Base-by-base conservation (phyloP, 2,888 invertebrate genomes). In the Papilio protenor region DNA sequence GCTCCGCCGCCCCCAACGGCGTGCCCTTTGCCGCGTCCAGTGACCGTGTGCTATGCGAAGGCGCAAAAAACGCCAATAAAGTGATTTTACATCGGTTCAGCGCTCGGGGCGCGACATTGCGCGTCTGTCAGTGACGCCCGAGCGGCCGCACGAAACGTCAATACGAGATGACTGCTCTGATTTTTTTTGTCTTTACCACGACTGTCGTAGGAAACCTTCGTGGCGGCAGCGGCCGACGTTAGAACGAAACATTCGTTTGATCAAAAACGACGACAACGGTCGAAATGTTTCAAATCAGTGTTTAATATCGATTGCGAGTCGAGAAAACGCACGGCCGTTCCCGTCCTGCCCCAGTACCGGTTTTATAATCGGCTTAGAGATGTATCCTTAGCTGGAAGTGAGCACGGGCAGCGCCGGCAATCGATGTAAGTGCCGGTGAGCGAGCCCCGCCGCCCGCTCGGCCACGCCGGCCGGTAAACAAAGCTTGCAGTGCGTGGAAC, bases 11-110 rank as follows among this genome's bases (percentile, higher is more conserved):
- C 83, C 55, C 27, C 40, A n/a, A 81, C 80, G 79, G 80, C 74
- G 64, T 64, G 78, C 73, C 73, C 75, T 27, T 71, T 73, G 72
- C 69, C 71, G 82, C 82, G 82, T 83, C 80, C 81, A 88, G 90
- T 90, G 90, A 81, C 83, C 86, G 88, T 87, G 87, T 87, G 87
- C 84, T 85, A 86, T 83, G 85, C 80, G 88, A 88, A 88, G 88
- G 89, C 88, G 84, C 87, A 88, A 87, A 87, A 90, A 88, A 69
- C 55, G 87, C 87, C 85, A 85, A 87, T 85, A 84, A 86, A 90
- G 90, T 90, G 90, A 88, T 87, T 85, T 87, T 87, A 84, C 85
- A 84, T 82, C 85, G 85, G 87, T 85, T 85, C 84, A 86, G 86
- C 83, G 84, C 82, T 64, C 82, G 81, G 83, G 83, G 87, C 87